A percentile compares a stretch with the other conserved stretches of the same genome.
Conservation (phyloP, 2,888 invertebrate genomes). For the Erannis defoliaria region DNA sequence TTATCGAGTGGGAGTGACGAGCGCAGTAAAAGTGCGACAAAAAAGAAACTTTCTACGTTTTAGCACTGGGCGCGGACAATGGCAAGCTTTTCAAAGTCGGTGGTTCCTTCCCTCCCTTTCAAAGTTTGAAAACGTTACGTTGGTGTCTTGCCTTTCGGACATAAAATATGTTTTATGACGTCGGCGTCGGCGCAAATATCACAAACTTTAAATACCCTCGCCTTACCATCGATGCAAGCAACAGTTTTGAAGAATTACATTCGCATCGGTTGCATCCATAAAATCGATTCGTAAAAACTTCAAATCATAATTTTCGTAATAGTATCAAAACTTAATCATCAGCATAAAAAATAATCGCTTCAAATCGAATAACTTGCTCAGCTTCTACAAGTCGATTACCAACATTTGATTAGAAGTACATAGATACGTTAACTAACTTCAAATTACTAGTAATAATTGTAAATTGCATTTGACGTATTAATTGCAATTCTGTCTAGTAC, state of each 20-base stretch:
- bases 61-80: conserved; percentile 74
- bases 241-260: conserved; percentile 13
- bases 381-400: conserved; percentile 19
- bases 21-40: conserved; percentile 56
- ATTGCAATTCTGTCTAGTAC: conserved; percentile 17
- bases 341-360: conserved; percentile 18
- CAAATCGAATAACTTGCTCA: conserved; percentile 17
- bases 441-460: conserved; percentile 21
- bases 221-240: not conserved
- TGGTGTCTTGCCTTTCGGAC: conserved; percentile 66
- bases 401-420: conserved; percentile 22
- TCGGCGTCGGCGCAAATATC: conserved; percentile 74
- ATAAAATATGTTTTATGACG: conserved; percentile 83
- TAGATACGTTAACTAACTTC: conserved; percentile 15
- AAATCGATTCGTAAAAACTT: conserved; percentile 4
- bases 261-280: conserved; percentile 7
- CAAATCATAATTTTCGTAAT: conserved; percentile 8
- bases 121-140: conserved; percentile 71
- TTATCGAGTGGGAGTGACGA: conserved; percentile 41
- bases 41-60: conserved; percentile 74
- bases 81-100: conserved; percentile 65
- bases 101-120: conserved; percentile 70
- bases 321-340: conserved; percentile 10
- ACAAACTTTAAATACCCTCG: conserved; percentile 75
- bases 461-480: conserved; percentile 22